These are phyloP conservation scores for Otolemur crassicaudatus DNA, from an alignment of 2,797 vertebrate genomes.

Conservation along the genomic window DNA sequence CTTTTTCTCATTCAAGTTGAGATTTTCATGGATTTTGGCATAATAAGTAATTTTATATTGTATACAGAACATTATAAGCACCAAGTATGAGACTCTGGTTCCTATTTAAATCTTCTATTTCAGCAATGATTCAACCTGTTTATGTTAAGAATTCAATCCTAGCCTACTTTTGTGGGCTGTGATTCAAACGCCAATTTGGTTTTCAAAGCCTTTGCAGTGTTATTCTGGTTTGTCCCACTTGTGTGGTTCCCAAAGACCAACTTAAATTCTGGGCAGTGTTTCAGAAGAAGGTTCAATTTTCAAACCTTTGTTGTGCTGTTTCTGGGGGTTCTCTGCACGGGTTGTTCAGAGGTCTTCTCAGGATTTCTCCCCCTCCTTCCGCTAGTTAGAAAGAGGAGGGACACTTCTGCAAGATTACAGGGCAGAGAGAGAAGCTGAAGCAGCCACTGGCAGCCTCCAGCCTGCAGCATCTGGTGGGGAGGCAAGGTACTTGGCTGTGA, in stretches of 20 bases:
- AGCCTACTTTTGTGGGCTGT: neutral
- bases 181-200: neutral
- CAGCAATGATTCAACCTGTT: neutral
- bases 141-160: conserved; percentile 1
- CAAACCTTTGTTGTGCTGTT: neutral
- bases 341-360: neutral
- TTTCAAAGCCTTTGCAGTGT: neutral
- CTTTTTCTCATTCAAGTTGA: neutral
- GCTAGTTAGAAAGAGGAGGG: neutral
- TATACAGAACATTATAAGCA: neutral
- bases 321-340: neutral
- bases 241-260: neutral
- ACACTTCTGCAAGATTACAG: neutral
- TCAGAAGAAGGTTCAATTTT: neutral
- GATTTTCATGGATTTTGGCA: neutral
- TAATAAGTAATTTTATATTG: neutral
- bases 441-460: neutral
- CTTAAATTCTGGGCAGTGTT: neutral
- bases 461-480: neutral
- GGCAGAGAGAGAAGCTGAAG: neutral
- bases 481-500: neutral
- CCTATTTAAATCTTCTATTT: neutral
- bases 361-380: neutral
- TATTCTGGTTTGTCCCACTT: neutral
- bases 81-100: neutral